Base-by-base conservation (phyloP, 2,113 vertebrate genomes). In the Lepus europaeus region DNA sequence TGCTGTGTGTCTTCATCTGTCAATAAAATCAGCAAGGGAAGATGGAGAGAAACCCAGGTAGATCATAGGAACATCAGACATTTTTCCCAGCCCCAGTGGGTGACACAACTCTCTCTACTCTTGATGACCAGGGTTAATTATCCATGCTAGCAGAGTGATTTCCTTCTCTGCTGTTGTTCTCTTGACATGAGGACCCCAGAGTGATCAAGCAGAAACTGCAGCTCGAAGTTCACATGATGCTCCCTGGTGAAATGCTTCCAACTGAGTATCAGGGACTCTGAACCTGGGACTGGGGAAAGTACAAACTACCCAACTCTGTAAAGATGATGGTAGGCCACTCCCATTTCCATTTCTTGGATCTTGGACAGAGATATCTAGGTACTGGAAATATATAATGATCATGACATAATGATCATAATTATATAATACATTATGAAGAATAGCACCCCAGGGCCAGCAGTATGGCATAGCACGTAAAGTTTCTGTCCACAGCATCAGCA, bases 111-210 rank as follows among this genome's bases (percentile, higher is more conserved):
- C 51, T 61, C 22, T 31, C 14, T 77, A 25, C 45, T 93, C 27
- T 45, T 80, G 19, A 39, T 45, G 29, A 77, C 53, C 5, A 90
- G 17, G 61, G 27, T 31, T 70, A 45, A 84, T 87, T 74, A 33
- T 45, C 11, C 27, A 31, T 33, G 25, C 51, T 36, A 16, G 31
- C 3, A 6, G 22, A 56, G 27, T 36, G 27, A 84, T 49, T 39
- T 79, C 70, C 78, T 69, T 91, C 31, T 63, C 80, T 91, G 33
- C 51, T 94, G 5, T 33, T 64, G 29, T 33, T 72, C 51, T 93
- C 51, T 51, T 81, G 73, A 91, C 14, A 59, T 68, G 29, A 17
- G 14, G 53, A 91, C 3, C 4, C 22, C 51, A 80, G 36, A 20
- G 27, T 63, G 23, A 68, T 4, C 6, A 78, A 56, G 56, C 3